These are phyloP conservation scores for Enchytraeus crypticus DNA, from an alignment of 2,888 invertebrate genomes.

Conservation along the genomic window DNA sequence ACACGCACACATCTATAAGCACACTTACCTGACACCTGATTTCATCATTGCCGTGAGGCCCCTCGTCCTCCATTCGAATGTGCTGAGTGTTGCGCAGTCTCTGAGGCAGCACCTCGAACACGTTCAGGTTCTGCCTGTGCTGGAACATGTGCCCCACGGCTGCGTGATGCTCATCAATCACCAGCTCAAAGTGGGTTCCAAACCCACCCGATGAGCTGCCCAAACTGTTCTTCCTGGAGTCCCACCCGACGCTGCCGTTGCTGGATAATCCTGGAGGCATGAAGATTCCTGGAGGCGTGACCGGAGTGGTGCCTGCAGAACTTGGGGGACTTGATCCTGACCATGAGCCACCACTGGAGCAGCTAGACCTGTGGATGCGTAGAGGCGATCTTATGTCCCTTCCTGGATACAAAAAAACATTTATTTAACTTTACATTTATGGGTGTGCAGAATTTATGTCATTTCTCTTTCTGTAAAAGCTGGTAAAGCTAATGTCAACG, in stretches of 20 bases:
- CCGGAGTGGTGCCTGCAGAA: constrained; percentile 56
- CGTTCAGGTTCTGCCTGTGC: constrained; percentile 83
- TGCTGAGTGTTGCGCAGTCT: constrained; percentile 97
- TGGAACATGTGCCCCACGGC: constrained; percentile 64
- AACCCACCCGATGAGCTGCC: constrained; percentile 74
- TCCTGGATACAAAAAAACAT: constrained; percentile 57
- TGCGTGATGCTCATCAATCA: constrained; percentile 64
- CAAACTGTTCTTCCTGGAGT: constrained; percentile 90
- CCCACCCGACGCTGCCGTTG: background rate
- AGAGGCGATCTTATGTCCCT: constrained; percentile 53
- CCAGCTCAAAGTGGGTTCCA: constrained; percentile 78
- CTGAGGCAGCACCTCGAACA: constrained; percentile 64
- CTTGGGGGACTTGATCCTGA: constrained; percentile 48
- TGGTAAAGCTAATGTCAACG: too few relatives aligned
- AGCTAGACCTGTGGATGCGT: constrained; percentile 44
- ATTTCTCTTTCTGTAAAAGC: too few relatives aligned
- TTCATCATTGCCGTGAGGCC: constrained; percentile 95
- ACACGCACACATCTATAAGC: too few relatives aligned
- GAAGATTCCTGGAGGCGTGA: constrained; percentile 54
- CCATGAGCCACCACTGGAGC: constrained; percentile 35
- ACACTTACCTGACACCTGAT: constrained; percentile 64
- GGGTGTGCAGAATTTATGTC: too few relatives aligned
- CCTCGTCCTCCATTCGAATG: constrained; percentile 89
- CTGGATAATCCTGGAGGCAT: too few relatives aligned
- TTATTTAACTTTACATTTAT: too few relatives aligned